phyloP scores from a whole-genome alignment of 2,113 vertebrate species.

The Jacana jacana region DNA sequence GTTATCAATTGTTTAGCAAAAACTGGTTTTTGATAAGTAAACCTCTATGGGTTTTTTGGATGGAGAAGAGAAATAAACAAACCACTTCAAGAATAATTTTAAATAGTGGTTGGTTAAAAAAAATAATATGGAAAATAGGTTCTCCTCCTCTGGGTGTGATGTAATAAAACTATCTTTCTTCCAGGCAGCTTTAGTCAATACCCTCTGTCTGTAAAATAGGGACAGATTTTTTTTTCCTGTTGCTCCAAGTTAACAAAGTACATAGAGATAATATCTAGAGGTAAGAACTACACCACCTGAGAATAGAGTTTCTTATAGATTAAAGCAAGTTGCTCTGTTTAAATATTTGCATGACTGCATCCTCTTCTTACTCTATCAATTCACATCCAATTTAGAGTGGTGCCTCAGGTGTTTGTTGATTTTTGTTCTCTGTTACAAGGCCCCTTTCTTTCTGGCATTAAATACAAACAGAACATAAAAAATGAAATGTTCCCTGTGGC shows the following conservation, averaged over 20 bases:
- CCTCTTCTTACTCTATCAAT: conserved; percentile 30
- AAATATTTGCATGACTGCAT: conserved; percentile 39
- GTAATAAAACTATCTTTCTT: conserved; percentile 8
- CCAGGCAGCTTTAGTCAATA: conserved; percentile 14
- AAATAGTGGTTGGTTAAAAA: not conserved
- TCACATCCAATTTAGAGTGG: conserved; percentile 38
- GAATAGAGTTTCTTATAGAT: conserved; percentile 19
- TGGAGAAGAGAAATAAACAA: conserved; percentile 27
- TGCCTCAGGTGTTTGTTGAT: conserved; percentile 35
- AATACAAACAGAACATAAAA: conserved; percentile 35
- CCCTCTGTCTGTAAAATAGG: not conserved
- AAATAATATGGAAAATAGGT: not conserved
- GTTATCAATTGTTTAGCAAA: conserved; percentile 2
- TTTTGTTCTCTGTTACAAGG: not conserved
- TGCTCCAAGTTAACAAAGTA: not conserved
- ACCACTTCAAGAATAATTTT: not conserved
- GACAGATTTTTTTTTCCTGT: not conserved
- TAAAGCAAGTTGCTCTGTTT: not conserved
- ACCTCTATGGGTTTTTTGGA: not conserved
- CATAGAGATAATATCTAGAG: not conserved
- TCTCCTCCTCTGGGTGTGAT: not conserved
- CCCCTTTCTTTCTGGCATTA: not conserved
- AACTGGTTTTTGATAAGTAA: not conserved
- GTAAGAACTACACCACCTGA: not conserved
- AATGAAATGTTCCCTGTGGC: not conserved